phyloP scores from a whole-genome alignment of 2,797 vertebrate genomes.

The Channallabes apus region DNA sequence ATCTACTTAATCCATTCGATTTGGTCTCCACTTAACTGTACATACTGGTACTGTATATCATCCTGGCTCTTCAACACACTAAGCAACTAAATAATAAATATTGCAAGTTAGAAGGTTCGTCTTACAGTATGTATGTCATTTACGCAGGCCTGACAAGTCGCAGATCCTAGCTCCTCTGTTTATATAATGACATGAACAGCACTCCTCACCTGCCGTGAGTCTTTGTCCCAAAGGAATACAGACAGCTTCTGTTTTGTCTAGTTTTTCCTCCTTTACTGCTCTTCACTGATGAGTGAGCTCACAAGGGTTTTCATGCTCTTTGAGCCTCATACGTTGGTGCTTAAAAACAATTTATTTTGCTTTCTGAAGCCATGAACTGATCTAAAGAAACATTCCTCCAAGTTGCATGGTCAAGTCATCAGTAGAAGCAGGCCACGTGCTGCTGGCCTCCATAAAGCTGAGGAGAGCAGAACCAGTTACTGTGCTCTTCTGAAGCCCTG shows the following conservation, averaged over 20 bases:
- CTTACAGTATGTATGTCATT: constrained; percentile 24
- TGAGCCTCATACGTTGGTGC: background rate
- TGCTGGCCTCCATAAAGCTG: constrained; percentile 39
- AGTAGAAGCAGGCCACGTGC: constrained; percentile 30
- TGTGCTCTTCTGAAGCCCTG: constrained; percentile 49
- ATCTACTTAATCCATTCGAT: background rate
- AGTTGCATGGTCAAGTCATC: constrained; percentile 47
- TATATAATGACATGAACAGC: constrained; percentile 46
- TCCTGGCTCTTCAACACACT: constrained; percentile 20
- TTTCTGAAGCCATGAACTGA: constrained; percentile 1
- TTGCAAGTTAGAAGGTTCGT: constrained; percentile 12
- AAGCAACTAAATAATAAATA: constrained; percentile 25
- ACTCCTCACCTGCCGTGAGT: constrained; percentile 27
- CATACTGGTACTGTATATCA: background rate
- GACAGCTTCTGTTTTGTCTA: constrained; percentile 45
- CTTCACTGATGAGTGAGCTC: constrained; percentile 26
- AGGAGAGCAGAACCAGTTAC: background rate
- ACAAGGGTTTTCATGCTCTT: constrained; percentile 24
- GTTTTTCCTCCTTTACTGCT: constrained; percentile 27
- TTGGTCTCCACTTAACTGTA: background rate
- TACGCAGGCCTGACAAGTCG: constrained; percentile 32
- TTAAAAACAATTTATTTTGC: constrained; percentile 4
- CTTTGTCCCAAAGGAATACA: constrained; percentile 31
- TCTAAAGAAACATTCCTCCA: background rate
- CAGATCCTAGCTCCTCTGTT: constrained; percentile 45